phyloP scores from a whole-genome alignment of 2,888 invertebrate species.

The Nyleta sp. region DNA sequence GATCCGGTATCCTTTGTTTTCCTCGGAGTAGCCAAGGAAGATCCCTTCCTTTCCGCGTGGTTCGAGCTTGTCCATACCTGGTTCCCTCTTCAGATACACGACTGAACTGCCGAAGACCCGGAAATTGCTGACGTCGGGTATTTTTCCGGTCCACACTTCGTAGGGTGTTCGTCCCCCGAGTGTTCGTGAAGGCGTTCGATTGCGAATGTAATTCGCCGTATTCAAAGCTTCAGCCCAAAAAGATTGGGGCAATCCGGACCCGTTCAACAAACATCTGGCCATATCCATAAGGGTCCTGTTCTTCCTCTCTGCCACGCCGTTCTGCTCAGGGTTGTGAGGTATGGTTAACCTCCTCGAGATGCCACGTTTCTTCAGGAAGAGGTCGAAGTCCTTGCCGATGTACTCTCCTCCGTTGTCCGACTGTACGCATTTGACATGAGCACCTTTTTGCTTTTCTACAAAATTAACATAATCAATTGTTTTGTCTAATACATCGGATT shows the following conservation, averaged over 20 bases:
- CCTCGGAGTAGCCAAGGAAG: background rate
- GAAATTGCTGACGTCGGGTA: no score
- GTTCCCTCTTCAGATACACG: background rate
- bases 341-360: constrained; percentile 54
- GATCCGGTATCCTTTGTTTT: background rate
- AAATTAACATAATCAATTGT: constrained; percentile 56
- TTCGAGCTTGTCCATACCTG: background rate
- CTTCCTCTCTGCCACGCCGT: constrained; percentile 73
- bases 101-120: no score
- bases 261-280: constrained; percentile 43
- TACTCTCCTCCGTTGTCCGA: constrained; percentile 64
- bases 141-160: background rate
- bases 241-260: constrained; percentile 19
- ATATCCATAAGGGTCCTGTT: constrained; percentile 63
- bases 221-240: constrained; percentile 53
- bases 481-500: constrained; percentile 56
- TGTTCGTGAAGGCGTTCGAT: background rate
- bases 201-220: constrained; percentile 22
- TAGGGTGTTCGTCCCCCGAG: background rate
- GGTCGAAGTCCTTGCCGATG: background rate
- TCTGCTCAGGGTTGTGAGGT: constrained; percentile 72
- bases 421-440: constrained; percentile 62
- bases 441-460: constrained; percentile 60
- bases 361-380: background rate
- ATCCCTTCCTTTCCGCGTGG: background rate